phyloP scores from a whole-genome alignment of 2,113 vertebrate species.

The Aegypius monachus region DNA sequence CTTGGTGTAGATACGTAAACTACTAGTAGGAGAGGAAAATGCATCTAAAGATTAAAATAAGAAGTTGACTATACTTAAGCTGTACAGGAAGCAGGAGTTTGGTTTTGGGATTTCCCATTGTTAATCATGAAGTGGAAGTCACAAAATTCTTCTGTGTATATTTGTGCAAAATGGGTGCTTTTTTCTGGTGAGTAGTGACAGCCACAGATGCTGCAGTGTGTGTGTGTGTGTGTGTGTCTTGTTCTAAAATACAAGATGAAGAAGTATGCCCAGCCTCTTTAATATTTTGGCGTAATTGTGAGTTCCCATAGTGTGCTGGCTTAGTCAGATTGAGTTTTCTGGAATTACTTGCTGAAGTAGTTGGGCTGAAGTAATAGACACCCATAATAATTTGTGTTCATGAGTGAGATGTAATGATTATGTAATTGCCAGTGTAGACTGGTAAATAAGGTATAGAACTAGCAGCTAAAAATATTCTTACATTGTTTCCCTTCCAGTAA shows the following conservation, averaged over 20 bases:
- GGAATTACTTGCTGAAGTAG: slow-evolving; percentile 6
- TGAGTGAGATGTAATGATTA: not conserved
- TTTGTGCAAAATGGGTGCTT: not conserved
- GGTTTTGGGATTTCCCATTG: not conserved
- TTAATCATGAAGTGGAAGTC: not conserved
- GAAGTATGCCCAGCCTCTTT: not conserved
- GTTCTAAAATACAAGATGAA: not conserved
- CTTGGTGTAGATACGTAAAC: not conserved
- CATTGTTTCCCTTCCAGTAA: not conserved
- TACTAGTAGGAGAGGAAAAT: not conserved
- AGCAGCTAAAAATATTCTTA: not conserved
- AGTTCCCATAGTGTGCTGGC: not conserved
- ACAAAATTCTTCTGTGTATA: not conserved
- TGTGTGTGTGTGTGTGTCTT: not conserved
- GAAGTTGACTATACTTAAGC: not conserved
- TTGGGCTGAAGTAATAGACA: not conserved
- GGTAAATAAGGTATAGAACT: not conserved
- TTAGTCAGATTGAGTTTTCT: not conserved
- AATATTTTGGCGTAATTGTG: not conserved
- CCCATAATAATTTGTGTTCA: not conserved
- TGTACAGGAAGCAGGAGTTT: not conserved
- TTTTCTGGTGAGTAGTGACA: not conserved
- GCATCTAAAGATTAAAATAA: not conserved
- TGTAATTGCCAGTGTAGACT: not conserved
- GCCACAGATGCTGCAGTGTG: not conserved